phyloP scores from a whole-genome alignment of 2,113 vertebrate species.

The Trichechus manatus region DNA sequence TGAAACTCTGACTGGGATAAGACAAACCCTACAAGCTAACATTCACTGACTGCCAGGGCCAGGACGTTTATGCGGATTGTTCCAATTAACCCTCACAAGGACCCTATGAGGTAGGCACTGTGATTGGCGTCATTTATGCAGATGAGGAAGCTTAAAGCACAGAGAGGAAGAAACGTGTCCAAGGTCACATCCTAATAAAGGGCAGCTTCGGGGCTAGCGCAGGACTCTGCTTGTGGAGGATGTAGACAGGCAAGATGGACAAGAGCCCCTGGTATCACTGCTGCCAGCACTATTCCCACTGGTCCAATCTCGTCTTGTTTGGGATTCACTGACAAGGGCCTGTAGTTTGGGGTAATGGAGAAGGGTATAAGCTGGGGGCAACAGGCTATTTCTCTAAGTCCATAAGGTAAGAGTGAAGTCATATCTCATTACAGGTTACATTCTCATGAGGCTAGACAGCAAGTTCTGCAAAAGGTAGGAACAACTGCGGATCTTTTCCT shows the following conservation, averaged over 20 bases:
- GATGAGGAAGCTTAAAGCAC: not conserved
- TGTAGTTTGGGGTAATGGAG: fast-evolving
- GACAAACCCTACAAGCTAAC: not conserved
- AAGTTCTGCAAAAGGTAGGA: not conserved
- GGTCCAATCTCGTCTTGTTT: not conserved
- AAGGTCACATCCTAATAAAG: not conserved
- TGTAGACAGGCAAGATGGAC: not conserved
- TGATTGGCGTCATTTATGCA: not conserved
- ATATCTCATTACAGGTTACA: not conserved
- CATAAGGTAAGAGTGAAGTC: not conserved
- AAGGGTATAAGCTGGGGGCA: not conserved
- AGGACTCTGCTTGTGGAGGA: not conserved
- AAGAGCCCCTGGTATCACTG: not conserved
- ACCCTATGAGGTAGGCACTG: not conserved
- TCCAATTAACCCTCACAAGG: not conserved
- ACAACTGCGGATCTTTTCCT: not conserved
- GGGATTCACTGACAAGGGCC: not conserved
- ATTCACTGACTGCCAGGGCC: not conserved
- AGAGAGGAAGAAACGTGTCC: not conserved
- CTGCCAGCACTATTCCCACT: not conserved
- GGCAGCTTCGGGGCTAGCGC: not conserved
- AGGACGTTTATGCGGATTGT: not conserved
- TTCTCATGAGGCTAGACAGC: not conserved
- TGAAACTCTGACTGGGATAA: not conserved
- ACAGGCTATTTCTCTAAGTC: not conserved